A percentile compares a stretch with the other conserved stretches of the same genome.
Conservation (phyloP, 2,113 vertebrate genomes). For the Notiomystis cincta region DNA sequence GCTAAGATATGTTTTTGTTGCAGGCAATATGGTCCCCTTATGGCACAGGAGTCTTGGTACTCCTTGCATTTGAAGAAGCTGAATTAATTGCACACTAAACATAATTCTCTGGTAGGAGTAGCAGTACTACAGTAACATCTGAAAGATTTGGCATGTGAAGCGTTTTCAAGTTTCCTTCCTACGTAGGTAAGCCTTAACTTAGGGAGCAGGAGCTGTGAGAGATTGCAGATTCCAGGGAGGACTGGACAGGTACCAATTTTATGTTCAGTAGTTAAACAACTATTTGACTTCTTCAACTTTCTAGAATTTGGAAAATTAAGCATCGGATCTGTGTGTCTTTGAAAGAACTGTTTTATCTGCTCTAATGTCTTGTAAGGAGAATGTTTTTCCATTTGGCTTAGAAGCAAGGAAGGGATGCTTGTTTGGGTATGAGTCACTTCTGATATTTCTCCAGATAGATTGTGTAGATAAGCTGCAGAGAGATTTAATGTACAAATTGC, state of each 20-base stretch:
- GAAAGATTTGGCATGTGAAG: not conserved
- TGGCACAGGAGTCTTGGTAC: slow-evolving; percentile 37
- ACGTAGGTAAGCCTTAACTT: not conserved
- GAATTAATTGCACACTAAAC: slow-evolving; percentile 35
- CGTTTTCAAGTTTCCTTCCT: not conserved
- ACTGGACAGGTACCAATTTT: not conserved
- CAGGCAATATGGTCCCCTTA: slow-evolving; percentile 60
- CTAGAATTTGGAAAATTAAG: not conserved
- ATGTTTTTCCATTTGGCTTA: not conserved
- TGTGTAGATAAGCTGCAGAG: slow-evolving; percentile 20
- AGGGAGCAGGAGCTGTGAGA: not conserved
- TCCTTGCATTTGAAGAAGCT: slow-evolving; percentile 7
- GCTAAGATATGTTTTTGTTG: slow-evolving; percentile 49
- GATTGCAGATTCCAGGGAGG: not conserved
- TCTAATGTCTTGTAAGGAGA: not conserved
- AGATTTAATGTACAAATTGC: slow-evolving; percentile 45
- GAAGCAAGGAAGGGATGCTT: not conserved
- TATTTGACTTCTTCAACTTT: not conserved
- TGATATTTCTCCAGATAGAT: slow-evolving; percentile 7
- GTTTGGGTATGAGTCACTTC: slow-evolving; percentile 37
- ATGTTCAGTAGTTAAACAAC: not conserved
- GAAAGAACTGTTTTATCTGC: not conserved
- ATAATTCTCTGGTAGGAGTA: slow-evolving; percentile 27
- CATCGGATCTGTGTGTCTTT: not conserved
- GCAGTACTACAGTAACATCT: not conserved